Percentiles rank a stretch among this genome's conserved stretches.
Conservation (phyloP, 2,888 invertebrate species). For the Tridacna crocea region DNA sequence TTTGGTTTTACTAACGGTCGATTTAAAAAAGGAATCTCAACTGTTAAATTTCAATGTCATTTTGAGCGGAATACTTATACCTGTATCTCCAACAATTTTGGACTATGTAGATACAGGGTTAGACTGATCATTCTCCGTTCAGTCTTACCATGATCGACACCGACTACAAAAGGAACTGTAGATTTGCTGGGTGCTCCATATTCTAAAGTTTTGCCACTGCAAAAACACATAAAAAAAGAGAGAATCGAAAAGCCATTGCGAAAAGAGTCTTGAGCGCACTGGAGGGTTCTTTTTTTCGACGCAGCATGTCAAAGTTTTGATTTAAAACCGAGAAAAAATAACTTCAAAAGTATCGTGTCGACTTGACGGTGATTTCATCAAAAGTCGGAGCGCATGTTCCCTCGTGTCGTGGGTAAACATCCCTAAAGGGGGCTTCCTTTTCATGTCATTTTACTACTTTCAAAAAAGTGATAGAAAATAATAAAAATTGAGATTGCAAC, state of each 20-base stretch:
- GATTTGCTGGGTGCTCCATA: too few relatives aligned
- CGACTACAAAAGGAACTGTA: too few relatives aligned
- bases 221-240: too few relatives aligned
- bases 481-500: conserved; percentile 25
- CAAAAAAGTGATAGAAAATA: not conserved
- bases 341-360: conserved; percentile 24
- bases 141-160: too few relatives aligned
- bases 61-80: too few relatives aligned
- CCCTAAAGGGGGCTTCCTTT: conserved; percentile 11
- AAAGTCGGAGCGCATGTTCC: not conserved
- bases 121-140: too few relatives aligned
- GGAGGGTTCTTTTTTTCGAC: not conserved
- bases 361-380: conserved; percentile 7
- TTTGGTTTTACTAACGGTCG: too few relatives aligned
- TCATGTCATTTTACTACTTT: conserved; percentile 12
- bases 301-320: conserved; percentile 11
- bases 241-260: not conserved
- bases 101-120: too few relatives aligned
- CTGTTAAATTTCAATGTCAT: too few relatives aligned
- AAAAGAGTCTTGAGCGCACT: not conserved
- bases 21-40: too few relatives aligned
- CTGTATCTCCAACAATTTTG: too few relatives aligned
- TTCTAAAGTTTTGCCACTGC: too few relatives aligned
- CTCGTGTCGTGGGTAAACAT: conserved; percentile 9
- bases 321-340: conserved; percentile 22